phyloP scores from a whole-genome alignment of 2,888 invertebrate genomes.

The Orchesellides sinensis region DNA sequence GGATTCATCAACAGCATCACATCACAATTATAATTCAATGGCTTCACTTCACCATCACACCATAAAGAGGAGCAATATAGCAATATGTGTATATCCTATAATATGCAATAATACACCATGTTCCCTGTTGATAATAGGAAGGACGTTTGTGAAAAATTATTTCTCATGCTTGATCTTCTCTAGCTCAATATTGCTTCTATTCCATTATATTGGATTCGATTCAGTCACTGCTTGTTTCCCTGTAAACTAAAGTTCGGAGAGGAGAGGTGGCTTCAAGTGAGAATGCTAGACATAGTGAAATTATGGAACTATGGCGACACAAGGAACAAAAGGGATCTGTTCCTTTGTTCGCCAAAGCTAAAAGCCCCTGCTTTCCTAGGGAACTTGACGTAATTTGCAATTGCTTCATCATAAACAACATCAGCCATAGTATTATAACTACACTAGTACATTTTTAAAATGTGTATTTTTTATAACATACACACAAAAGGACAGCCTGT shows the following conservation, averaged over 20 bases:
- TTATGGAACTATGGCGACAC: too few species aligned
- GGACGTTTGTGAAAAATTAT: not conserved
- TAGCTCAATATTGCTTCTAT: not conserved
- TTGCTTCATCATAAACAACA: conserved; percentile 23
- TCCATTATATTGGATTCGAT: too few species aligned
- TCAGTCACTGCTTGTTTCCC: too few species aligned
- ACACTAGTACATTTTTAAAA: too few species aligned
- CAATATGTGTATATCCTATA: too few species aligned
- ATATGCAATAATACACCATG: too few species aligned
- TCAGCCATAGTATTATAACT: not conserved
- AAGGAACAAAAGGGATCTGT: conserved; percentile 44
- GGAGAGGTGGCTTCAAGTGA: not conserved
- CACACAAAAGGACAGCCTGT: not conserved
- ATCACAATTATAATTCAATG: conserved; percentile 30
- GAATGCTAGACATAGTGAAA: not conserved
- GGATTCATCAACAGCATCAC: conserved; percentile 25
- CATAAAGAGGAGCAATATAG: too few species aligned
- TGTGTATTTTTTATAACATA: too few species aligned
- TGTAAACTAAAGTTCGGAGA: too few species aligned
- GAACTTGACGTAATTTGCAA: conserved; percentile 47
- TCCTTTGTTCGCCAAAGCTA: conserved; percentile 29
- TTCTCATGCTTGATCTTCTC: not conserved
- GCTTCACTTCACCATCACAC: conserved; percentile 26
- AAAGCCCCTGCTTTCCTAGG: conserved; percentile 22
- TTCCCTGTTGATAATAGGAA: too few species aligned